Conservation (phyloP, 2,888 invertebrate species). For the Aphodius sticticus region DNA sequence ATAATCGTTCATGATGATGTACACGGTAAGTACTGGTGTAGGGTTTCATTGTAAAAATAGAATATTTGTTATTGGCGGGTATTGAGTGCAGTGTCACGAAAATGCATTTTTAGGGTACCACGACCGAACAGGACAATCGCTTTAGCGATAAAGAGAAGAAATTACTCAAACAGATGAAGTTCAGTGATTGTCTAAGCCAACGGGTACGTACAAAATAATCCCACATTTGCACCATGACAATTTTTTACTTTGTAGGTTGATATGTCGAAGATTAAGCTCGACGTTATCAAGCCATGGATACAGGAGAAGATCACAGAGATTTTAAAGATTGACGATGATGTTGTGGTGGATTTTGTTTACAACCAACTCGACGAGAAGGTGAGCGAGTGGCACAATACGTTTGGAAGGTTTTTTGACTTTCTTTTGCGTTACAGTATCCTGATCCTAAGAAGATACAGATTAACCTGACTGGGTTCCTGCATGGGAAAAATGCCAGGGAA, state of each 20-base stretch:
- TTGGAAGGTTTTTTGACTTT: conserved; percentile 44
- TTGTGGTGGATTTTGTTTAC: conserved; percentile 98
- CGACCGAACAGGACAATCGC: conserved; percentile 97
- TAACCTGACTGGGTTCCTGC: conserved; percentile 98
- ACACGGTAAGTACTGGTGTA: conserved; percentile 51
- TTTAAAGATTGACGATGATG: conserved; percentile 98
- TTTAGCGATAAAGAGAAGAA: conserved; percentile 99
- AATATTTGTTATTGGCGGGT: conserved; percentile 13
- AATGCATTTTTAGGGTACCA: conserved; percentile 81
- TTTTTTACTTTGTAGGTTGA: conserved; percentile 74
- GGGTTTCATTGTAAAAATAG: conserved; percentile 32
- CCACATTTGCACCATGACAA: conserved; percentile 25
- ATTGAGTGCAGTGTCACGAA: conserved; percentile 7
- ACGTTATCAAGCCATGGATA: conserved; percentile 99
- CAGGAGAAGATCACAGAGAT: conserved; percentile 95
- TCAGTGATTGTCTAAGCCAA: conserved; percentile 91
- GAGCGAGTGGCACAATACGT: conserved; percentile 43
- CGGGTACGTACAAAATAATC: conserved; percentile 69
- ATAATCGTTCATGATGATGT: conserved; percentile 52
- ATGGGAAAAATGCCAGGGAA: conserved; percentile 95
- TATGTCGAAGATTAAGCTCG: conserved; percentile 97
- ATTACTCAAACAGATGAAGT: conserved; percentile 97
- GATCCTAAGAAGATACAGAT: conserved; percentile 99
- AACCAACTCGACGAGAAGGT: conserved; percentile 97
- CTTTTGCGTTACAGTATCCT: conserved; percentile 74